These are phyloP conservation scores for Sarcophaga carnaria DNA, from an alignment of 2,888 invertebrate species.

Conservation along the genomic window DNA sequence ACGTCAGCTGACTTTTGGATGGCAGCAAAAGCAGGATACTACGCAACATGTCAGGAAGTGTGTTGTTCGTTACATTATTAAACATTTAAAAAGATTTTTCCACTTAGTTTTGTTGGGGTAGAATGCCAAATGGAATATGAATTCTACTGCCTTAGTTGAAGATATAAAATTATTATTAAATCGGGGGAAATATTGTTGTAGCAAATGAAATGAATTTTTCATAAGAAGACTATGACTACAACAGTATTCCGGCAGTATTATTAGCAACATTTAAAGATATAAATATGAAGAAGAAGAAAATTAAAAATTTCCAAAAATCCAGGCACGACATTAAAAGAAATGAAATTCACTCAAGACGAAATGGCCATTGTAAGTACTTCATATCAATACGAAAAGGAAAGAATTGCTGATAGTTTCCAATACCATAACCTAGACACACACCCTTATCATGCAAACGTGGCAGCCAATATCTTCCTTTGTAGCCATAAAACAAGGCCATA, in stretches of 20 bases:
- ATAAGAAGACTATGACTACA: conserved; percentile 1
- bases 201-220: neutral
- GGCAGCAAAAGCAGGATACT: no score
- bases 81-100: conserved; percentile 21
- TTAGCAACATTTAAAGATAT: neutral
- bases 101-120: no score
- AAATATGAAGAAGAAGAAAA: neutral
- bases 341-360: conserved; percentile 56
- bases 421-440: no score
- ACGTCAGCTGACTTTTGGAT: neutral
- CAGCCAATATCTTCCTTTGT: no score
- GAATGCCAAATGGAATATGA: neutral
- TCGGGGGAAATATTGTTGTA: neutral
- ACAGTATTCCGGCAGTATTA: neutral
- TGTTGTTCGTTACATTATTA: conserved; percentile 6
- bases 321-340: conserved; percentile 60
- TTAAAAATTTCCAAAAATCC: neutral
- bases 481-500: no score
- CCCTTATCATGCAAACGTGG: no score
- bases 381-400: neutral
- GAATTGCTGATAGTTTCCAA: no score
- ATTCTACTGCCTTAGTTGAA: neutral
- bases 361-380: conserved; percentile 56
- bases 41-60: neutral
- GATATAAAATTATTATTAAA: neutral